A percentile compares a stretch with the other conserved stretches of the same genome.
Conservation (phyloP, 2,888 invertebrate genomes). For the Vesta saturnalis region DNA sequence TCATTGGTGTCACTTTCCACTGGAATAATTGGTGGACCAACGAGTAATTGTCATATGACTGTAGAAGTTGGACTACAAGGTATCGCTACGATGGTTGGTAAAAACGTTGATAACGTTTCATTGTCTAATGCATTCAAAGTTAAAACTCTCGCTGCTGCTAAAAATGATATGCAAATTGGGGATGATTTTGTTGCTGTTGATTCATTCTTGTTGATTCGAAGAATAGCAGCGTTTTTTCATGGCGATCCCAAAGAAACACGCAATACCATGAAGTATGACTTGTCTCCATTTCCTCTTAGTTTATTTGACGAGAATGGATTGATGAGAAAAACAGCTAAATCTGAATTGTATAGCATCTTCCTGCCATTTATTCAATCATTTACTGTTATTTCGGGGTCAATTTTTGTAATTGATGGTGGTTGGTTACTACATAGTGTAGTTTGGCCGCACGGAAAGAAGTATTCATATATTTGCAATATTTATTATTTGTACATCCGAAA, state of each 20-base stretch:
- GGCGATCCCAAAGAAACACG: neutral
- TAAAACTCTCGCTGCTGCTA: neutral
- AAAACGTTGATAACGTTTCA: neutral
- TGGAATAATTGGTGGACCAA: constrained; percentile 10
- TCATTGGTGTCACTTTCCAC: neutral
- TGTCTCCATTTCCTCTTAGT: neutral
- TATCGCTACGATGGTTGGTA: constrained; percentile 1
- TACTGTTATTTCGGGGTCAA: neutral
- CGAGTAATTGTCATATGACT: neutral
- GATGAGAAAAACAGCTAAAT: constrained; percentile 3
- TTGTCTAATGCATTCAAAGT: neutral
- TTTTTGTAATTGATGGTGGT: constrained; percentile 4
- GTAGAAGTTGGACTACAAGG: neutral
- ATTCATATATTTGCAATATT: neutral
- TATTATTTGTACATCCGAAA: neutral
- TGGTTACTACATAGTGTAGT: neutral
- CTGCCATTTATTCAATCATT: neutral
- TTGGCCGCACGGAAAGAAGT: neutral
- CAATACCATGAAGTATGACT: neutral
- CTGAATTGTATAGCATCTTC: neutral
- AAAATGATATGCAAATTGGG: neutral
- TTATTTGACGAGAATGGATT: neutral
- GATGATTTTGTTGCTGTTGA: neutral
- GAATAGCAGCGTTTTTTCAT: neutral
- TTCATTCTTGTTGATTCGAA: constrained; percentile 3